Evolutionary conservation across 2,888 invertebrate genomes (phyloP).

Genomic region (Trichacis sp.): DNA sequence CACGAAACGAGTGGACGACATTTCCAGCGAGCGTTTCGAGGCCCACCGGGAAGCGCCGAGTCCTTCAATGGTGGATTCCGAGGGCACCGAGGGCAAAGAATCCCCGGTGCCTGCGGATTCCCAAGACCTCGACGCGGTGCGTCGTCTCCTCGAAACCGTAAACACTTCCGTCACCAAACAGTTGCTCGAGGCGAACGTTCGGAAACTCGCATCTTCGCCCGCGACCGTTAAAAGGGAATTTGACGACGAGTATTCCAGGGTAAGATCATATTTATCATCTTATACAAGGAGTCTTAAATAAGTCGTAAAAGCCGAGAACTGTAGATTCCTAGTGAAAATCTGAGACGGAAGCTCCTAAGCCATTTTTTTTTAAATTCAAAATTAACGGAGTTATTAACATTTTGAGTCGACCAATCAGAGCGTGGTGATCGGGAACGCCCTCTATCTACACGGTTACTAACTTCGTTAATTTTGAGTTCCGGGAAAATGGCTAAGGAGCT

Average conservation of each 20-base stretch:
- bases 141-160: conserved; percentile 81
- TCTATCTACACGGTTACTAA: too few relatives aligned
- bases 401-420: too few relatives aligned
- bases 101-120: conserved; percentile 63
- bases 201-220: conserved; percentile 75
- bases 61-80: conserved; percentile 71
- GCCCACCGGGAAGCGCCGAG: conserved; percentile 59
- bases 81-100: conserved; percentile 73
- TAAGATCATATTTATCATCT: conserved; percentile 1
- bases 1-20: conserved; percentile 51
- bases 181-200: conserved; percentile 78
- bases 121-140: conserved; percentile 75
- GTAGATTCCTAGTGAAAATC: too few relatives aligned
- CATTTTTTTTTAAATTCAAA: too few relatives aligned
- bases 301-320: too few relatives aligned
- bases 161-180: conserved; percentile 82
- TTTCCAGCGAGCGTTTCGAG: conserved; percentile 56
- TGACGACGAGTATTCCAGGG: conserved; percentile 60
- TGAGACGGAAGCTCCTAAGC: too few relatives aligned
- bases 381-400: too few relatives aligned
- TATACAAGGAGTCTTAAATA: too few relatives aligned
- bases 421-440: too few relatives aligned
- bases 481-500: too few relatives aligned
- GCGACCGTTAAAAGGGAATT: conserved; percentile 65
- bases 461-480: too few relatives aligned